phyloP scores from a whole-genome alignment of 2,888 invertebrate genomes.

The Apamea anceps region DNA sequence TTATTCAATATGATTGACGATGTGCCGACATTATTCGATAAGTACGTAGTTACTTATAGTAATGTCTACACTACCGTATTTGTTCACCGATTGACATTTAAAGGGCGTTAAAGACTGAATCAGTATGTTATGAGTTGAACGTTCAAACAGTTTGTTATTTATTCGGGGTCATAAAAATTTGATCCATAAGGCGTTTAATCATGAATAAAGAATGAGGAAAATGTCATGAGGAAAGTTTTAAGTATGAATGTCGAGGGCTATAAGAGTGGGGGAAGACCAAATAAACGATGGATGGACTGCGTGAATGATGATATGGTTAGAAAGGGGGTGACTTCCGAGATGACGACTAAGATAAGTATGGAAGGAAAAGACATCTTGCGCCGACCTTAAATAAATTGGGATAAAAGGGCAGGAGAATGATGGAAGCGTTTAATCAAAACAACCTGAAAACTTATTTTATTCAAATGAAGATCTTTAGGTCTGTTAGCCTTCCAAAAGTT shows the following conservation, averaged over 20 bases:
- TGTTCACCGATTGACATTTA: slow-evolving; percentile 50
- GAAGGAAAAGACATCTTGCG: background rate
- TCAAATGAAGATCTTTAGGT: background rate
- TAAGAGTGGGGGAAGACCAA: background rate
- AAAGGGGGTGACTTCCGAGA: background rate
- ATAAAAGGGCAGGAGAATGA: background rate
- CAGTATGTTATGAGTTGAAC: slow-evolving; percentile 28
- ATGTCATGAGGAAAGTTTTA: background rate
- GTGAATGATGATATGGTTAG: background rate
- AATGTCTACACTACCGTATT: slow-evolving; percentile 22
- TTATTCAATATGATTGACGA: slow-evolving; percentile 50
- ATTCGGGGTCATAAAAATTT: background rate
- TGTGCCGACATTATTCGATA: slow-evolving; percentile 41
- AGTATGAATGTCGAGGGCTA: background rate
- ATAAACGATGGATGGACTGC: background rate
- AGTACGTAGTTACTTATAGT: slow-evolving; percentile 7
- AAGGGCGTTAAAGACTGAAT: slow-evolving; percentile 34
- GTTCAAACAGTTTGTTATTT: slow-evolving; percentile 9
- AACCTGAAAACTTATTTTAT: background rate
- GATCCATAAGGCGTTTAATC: background rate
- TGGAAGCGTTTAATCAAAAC: background rate
- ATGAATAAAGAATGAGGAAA: background rate
- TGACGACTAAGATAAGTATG: background rate
- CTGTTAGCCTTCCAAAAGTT: background rate
- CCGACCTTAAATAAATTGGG: background rate